Evolutionary conservation across 2,113 vertebrate species (phyloP), one percentile per base, ranked within the genome.

Genomic region (Sander lucioperca): DNA sequence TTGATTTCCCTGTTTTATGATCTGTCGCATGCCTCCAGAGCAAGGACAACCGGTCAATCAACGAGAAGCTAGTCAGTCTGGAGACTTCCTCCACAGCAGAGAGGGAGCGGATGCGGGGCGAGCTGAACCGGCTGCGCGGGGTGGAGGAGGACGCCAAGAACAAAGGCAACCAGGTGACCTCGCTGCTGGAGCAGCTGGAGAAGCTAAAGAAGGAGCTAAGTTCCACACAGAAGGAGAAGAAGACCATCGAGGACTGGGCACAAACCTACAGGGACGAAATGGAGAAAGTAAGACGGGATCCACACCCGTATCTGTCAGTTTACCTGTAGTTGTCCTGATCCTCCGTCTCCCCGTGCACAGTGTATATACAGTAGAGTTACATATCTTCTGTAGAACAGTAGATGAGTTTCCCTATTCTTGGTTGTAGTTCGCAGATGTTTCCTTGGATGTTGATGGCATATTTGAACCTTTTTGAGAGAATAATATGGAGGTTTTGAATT

Each of bases 221-320:
- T 21, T 91, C 92, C 81, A 98, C 97, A 0, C 97, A 94, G 88
- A 93, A 95, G 4, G 97, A 99, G 94, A 99, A 99, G 93, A 97
- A 96, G 88, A 96, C 90, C 63, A 98, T 99, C 58, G 96, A 99
- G 87, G 97, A 99, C 47, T 84, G 94, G 95, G 97, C 97, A 1
- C 94, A 97, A 74, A 96, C 77, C 25, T 99, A 99, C 93, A 96
- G 96, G 88, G 89, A 94, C 33, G 97, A 99, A 89, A 99, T 97
- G 1, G 97, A 99, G 77, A 90, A 96, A 94, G 98, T 98, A 87
- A 36, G 94, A 65, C 14, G 25, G 62, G 30, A 65, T 50, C 23
- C 23, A 54, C 56, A 23, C 19, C 10, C 1, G 0, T 2, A 6
- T 23, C 36, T 10, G 10, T 16, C 21, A 23, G 12, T 47, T 27